Evolutionary conservation across 2,797 vertebrate species (phyloP).

Genomic region (Hoplostethus mediterraneus): DNA sequence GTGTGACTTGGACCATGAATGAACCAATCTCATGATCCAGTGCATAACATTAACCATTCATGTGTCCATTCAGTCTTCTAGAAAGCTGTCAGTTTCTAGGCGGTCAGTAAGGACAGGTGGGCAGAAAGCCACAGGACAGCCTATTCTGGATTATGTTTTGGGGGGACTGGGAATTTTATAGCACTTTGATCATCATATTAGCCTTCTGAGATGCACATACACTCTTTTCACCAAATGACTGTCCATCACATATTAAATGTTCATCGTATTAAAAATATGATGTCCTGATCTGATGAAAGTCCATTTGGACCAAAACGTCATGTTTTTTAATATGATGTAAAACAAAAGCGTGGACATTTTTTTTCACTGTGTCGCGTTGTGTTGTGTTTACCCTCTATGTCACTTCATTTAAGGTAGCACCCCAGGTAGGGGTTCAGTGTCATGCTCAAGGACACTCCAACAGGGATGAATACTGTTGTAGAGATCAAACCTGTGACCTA

Average conservation of each 20-base stretch:
- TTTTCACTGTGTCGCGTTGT: too few relatives aligned
- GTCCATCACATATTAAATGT: too few relatives aligned
- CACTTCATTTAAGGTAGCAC: too few relatives aligned
- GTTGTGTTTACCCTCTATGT: too few relatives aligned
- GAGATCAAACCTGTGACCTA: neutral
- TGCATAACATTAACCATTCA: conserved; percentile 54
- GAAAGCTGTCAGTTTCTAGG: neutral
- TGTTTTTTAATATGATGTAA: too few relatives aligned
- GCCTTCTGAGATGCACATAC: neutral
- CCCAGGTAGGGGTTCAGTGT: neutral
- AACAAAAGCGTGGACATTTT: neutral
- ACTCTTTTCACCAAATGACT: conserved; percentile 12
- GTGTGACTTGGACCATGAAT: conserved; percentile 57
- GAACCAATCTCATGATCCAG: conserved; percentile 65
- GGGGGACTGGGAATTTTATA: neutral
- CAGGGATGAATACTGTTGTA: neutral
- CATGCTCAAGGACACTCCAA: neutral
- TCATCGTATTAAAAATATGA: too few relatives aligned
- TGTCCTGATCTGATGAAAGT: neutral
- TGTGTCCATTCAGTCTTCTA: conserved; percentile 32
- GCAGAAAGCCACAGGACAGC: neutral
- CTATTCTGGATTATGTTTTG: neutral
- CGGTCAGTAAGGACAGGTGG: neutral
- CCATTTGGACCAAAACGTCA: too few relatives aligned
- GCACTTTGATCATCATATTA: neutral